Conservation (phyloP, 2,113 vertebrate genomes). For the Aegithalos caudatus region DNA sequence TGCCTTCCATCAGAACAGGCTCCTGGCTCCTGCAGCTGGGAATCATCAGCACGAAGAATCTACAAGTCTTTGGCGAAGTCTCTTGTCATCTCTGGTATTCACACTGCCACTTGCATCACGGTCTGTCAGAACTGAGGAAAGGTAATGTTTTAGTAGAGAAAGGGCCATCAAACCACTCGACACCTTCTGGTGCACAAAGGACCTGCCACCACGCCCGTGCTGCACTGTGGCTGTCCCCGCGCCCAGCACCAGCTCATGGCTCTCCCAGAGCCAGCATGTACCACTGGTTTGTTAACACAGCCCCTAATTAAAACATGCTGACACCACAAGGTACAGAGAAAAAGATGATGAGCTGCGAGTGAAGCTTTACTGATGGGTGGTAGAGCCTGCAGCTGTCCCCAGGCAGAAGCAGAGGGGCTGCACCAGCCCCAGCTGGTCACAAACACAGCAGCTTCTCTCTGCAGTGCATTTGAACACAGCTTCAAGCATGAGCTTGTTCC, state of each 20-base stretch:
- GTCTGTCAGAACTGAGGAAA: constrained; percentile 65
- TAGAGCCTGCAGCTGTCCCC: neutral
- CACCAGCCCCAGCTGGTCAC: neutral
- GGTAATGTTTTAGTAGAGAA: neutral
- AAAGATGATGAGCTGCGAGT: fast-evolving
- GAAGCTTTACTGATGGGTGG: neutral
- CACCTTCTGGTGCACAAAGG: fast-evolving
- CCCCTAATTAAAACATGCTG: neutral
- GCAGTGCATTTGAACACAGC: neutral
- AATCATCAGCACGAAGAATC: constrained; percentile 71
- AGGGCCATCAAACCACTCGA: neutral
- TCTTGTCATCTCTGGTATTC: constrained; percentile 45
- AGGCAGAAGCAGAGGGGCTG: neutral
- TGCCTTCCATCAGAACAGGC: neutral
- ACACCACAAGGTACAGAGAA: neutral
- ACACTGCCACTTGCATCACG: neutral
- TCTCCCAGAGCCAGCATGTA: neutral
- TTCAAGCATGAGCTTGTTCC: neutral
- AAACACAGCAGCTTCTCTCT: neutral
- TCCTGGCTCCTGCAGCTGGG: neutral
- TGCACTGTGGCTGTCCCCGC: neutral
- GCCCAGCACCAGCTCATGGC: neutral
- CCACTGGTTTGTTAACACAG: neutral
- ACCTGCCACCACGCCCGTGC: neutral
- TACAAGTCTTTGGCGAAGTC: constrained; percentile 71